These are phyloP conservation scores for Stichodactyla helianthus DNA, from an alignment of 64 coral and sea anemone genomes.

Conservation along the genomic window DNA sequence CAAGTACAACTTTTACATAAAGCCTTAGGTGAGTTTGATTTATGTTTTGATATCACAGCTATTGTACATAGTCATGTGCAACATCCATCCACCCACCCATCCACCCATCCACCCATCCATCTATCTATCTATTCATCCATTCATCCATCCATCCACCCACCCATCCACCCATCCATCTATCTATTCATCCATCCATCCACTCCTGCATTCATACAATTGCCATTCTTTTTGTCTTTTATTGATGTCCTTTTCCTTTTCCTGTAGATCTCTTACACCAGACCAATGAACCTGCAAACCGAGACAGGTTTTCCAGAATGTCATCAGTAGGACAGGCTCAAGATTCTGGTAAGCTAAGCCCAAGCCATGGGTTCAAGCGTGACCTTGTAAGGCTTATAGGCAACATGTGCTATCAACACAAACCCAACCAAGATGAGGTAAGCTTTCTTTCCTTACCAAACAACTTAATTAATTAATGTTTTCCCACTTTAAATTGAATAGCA, in stretches of 20 bases:
- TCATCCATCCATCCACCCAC: neutral
- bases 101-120: neutral
- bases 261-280: conserved; percentile 69
- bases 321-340: conserved; percentile 29
- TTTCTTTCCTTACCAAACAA: neutral
- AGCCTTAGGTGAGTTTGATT: neutral
- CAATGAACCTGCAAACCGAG: conserved; percentile 26
- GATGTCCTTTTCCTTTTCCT: too few species aligned
- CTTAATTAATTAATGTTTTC: too few species aligned
- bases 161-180: neutral
- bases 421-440: conserved; percentile 76
- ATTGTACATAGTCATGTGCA: too few species aligned
- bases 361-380: conserved; percentile 86
- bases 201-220: neutral
- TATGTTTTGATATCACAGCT: neutral
- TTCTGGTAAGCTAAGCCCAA: conserved; percentile 64
- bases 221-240: neutral
- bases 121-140: neutral
- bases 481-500: too few species aligned
- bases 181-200: neutral
- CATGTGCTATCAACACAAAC: conserved; percentile 72
- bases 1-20: neutral
- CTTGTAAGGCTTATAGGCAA: conserved; percentile 86
- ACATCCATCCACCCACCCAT: neutral
- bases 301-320: conserved; percentile 29